These are phyloP conservation scores for Ariopsis seemanni DNA, from an alignment of 2,113 vertebrate species.

Conservation along the genomic window DNA sequence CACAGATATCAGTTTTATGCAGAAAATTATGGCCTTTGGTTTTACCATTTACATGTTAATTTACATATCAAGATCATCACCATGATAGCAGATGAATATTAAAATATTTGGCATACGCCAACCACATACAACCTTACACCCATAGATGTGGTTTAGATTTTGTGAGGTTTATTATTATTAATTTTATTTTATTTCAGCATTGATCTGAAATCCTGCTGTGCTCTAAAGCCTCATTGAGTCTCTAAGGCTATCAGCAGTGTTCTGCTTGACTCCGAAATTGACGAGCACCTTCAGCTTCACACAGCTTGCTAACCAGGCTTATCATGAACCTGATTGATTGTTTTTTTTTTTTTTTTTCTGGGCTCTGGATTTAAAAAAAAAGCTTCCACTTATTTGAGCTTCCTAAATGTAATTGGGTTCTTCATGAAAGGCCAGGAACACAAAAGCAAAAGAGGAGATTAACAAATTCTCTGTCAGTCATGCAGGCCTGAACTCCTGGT, in stretches of 20 bases:
- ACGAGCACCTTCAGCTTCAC: constrained; percentile 34
- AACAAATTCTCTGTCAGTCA: constrained; percentile 44
- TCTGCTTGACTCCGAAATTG: constrained; percentile 35
- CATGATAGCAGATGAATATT: constrained; percentile 33
- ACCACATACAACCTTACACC: not conserved
- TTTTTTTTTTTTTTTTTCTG: constrained; percentile 18
- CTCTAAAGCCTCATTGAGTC: not conserved
- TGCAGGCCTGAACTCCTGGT: constrained; percentile 39
- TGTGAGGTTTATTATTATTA: not conserved
- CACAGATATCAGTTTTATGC: constrained; percentile 21
- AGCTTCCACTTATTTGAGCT: constrained; percentile 45
- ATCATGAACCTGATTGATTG: constrained; percentile 51
- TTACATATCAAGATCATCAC: constrained; percentile 7
- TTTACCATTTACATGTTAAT: constrained; percentile 29
- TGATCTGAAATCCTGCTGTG: constrained; percentile 6
- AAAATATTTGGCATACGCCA: not conserved
- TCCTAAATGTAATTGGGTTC: constrained; percentile 53
- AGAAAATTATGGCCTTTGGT: constrained; percentile 10
- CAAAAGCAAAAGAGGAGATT: constrained; percentile 47
- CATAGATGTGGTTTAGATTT: not conserved
- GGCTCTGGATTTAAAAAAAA: not conserved
- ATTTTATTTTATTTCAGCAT: not conserved
- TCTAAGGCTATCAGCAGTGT: constrained; percentile 21
- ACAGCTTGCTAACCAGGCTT: constrained; percentile 45
- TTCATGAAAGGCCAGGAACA: constrained; percentile 46